phyloP scores from a whole-genome alignment of 2,888 invertebrate genomes.

The Drosophila gaucha region DNA sequence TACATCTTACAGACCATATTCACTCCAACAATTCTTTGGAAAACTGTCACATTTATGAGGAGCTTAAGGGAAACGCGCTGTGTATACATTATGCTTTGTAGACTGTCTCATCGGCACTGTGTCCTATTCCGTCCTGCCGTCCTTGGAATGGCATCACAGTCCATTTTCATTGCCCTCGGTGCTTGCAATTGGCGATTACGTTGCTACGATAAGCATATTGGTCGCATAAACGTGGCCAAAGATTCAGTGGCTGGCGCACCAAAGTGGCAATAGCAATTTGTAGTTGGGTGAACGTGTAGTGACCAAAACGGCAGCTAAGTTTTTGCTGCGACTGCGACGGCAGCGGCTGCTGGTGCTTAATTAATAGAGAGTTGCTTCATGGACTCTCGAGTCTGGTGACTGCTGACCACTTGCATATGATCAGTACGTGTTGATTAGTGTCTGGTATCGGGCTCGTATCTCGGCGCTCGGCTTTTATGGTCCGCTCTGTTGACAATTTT shows the following conservation, averaged over 20 bases:
- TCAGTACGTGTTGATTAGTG: constrained; percentile 77
- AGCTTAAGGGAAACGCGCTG: constrained; percentile 30
- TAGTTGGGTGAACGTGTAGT: constrained; percentile 74
- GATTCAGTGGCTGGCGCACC: constrained; percentile 60
- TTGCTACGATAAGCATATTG: constrained; percentile 71
- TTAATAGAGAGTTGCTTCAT: constrained; percentile 53
- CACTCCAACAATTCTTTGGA: constrained; percentile 26
- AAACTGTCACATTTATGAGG: constrained; percentile 52
- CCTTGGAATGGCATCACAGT: constrained; percentile 51
- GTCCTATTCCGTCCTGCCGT: constrained; percentile 12
- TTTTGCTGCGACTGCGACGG: constrained; percentile 46
- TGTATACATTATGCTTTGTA: constrained; percentile 51
- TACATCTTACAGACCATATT: constrained; percentile 20
- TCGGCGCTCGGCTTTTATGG: constrained; percentile 73
- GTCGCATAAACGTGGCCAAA: constrained; percentile 41
- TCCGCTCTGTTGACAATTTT: constrained; percentile 74
- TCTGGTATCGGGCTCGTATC: constrained; percentile 59
- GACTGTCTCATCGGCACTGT: constrained; percentile 38
- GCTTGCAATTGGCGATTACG: constrained; percentile 50
- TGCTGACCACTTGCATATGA: constrained; percentile 71
- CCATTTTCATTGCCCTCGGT: constrained; percentile 66
- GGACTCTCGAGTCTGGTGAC: constrained; percentile 11
- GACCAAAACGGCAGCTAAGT: constrained; percentile 75
- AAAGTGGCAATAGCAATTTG: constrained; percentile 80
- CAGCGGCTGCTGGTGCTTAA: constrained; percentile 48